Base-by-base conservation (phyloP, 2,797 vertebrate species). In the Neosilurus mollespiculum region DNA sequence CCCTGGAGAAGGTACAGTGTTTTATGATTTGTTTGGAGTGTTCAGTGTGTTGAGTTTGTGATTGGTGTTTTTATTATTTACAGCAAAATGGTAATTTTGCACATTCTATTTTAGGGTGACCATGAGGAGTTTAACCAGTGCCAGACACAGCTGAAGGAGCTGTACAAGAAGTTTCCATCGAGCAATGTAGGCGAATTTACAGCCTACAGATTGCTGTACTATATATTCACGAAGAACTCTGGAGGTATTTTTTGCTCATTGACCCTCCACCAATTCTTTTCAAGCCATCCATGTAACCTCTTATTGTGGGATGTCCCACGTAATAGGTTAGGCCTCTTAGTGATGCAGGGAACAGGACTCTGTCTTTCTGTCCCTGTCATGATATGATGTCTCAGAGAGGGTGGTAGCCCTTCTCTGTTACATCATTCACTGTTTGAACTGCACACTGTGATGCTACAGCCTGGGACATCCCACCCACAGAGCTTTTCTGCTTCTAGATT, bases 81-180 rank as follows among this genome's bases (percentile, higher is more conserved):
- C 1, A 78, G 37, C 22, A 24, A 18, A 18, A 9, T 2, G 37
- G 3, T 58, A 9, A 53, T 53, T 20, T 0, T 16, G 0, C 56
- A 49, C 54, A 0, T 37, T 11, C 80, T 8, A 86, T 59, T 87
- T 81, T 77, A 98, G 97, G 97, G 97, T 1, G 97, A 98, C 91
- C 97, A 98, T 0, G 97, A 96, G 85, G 97, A 98, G 90, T 98
- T 98, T 84, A 98, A 98, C 92, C 97, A 98, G 90, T 98, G 97
- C 88, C 97, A 98, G 93, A 96, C 96, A 0, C 97, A 98, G 89
- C 93, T 98, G 86, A 98, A 98, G 91, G 95, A 96, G 0, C 90
- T 98, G 15, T 98, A 98, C 14, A 94, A 95, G 1, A 96, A 98
- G 88, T 95, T 93, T 87, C 93, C 96, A 7, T 95, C 96, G 0